A percentile compares a stretch with the other conserved stretches of the same genome.
Conservation (phyloP, 1,140 invertebrate genomes). For the Anthonomus grandis region DNA sequence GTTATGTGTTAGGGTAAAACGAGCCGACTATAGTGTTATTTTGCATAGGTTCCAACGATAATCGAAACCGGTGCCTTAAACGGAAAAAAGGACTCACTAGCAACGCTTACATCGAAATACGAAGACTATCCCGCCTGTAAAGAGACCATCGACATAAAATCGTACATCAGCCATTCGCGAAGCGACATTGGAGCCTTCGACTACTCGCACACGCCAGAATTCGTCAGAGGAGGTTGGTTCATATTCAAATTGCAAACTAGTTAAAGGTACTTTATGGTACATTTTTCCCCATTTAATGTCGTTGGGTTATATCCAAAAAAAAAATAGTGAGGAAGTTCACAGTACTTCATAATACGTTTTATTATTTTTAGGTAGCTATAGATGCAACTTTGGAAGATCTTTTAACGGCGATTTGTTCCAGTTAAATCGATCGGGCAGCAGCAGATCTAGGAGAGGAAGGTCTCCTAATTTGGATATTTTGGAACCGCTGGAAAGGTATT, state of each 20-base stretch:
- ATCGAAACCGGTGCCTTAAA: constrained; percentile 53
- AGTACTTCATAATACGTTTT: no score
- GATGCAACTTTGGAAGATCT: constrained; percentile 59
- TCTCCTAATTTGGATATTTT: constrained; percentile 41
- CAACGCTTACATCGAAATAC: constrained; percentile 40
- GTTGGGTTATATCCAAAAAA: no score
- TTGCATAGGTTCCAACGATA: constrained; percentile 54
- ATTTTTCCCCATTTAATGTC: no score
- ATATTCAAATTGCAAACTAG: no score
- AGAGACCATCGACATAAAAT: constrained; percentile 63
- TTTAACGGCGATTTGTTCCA: constrained; percentile 48
- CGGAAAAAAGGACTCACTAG: constrained; percentile 30
- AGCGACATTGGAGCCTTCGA: constrained; percentile 56
- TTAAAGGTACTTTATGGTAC: no score
- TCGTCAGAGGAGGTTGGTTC: constrained; percentile 41
- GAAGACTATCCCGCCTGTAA: constrained; percentile 36
- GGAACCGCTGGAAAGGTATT: constrained; percentile 31
- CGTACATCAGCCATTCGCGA: constrained; percentile 64
- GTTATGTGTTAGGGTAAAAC: no score
- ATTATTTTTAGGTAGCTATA: constrained; percentile 54
- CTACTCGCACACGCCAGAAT: constrained; percentile 37
- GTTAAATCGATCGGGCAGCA: constrained; percentile 56
- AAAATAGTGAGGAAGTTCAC: no score
- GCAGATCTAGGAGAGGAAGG: constrained; percentile 40
- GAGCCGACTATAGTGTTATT: no score